Percentiles rank a stretch among this genome's conserved stretches.
Conservation (phyloP, 2,888 invertebrate genomes). For the Euzophera pinguis region DNA sequence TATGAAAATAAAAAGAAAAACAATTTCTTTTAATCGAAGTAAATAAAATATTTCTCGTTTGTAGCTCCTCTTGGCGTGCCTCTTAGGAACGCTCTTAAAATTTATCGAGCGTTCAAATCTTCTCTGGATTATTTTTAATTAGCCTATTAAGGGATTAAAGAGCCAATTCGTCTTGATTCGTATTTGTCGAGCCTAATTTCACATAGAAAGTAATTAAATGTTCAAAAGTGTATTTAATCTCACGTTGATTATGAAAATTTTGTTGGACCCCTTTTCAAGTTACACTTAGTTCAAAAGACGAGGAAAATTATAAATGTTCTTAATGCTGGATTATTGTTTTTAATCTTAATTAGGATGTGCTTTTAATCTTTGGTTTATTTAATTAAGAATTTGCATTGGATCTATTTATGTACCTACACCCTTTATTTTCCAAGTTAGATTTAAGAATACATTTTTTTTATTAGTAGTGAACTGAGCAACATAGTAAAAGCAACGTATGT, state of each 20-base stretch:
- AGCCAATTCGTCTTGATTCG: constrained; percentile 10
- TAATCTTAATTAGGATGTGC: too few species aligned
- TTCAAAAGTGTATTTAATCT: neutral
- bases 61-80: neutral
- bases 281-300: neutral
- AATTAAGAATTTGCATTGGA: too few species aligned
- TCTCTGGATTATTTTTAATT: constrained; percentile 7
- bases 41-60: neutral
- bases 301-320: too few species aligned
- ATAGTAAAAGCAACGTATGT: too few species aligned
- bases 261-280: neutral
- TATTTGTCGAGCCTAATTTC: neutral
- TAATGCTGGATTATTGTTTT: too few species aligned
- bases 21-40: neutral
- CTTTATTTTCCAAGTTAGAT: too few species aligned
- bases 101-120: constrained; percentile 7
- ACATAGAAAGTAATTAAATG: neutral
- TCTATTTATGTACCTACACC: too few species aligned
- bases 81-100: constrained; percentile 1
- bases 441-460: too few species aligned
- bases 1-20: too few species aligned
- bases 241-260: neutral
- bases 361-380: too few species aligned
- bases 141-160: constrained; percentile 10
- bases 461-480: too few species aligned